Conservation (phyloP, 1,140 invertebrate species). For the Zaprionus gabonicus region DNA sequence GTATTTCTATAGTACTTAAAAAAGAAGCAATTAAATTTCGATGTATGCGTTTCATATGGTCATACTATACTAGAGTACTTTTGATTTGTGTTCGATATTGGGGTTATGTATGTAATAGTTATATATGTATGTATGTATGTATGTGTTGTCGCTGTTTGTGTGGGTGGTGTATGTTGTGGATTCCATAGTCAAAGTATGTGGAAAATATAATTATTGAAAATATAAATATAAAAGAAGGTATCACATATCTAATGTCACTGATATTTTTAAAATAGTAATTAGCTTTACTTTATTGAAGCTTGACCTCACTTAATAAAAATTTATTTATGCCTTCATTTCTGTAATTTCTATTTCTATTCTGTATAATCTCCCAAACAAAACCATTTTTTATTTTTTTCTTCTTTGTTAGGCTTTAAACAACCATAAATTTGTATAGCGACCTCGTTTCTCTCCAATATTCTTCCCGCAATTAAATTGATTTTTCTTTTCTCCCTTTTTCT, state of each 20-base stretch:
- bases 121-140: slow-evolving; percentile 2
- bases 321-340: too few species aligned
- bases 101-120: background rate
- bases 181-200: background rate
- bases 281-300: too few species aligned
- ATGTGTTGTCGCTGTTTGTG: background rate
- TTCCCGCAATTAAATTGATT: background rate
- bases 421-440: background rate
- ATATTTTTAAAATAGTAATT: background rate
- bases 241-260: too few species aligned
- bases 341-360: too few species aligned
- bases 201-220: background rate
- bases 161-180: slow-evolving; percentile 7
- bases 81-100: slow-evolving; percentile 10
- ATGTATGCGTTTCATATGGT: slow-evolving; percentile 47
- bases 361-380: background rate
- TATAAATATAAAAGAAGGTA: too few species aligned
- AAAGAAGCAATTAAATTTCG: slow-evolving; percentile 50
- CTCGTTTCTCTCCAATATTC: background rate
- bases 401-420: background rate
- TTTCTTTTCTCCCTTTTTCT: background rate
- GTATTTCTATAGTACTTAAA: slow-evolving; percentile 5
- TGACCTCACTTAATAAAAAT: too few species aligned
- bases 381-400: too few species aligned
- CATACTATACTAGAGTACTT: slow-evolving; percentile 9